Evolutionary conservation across 2,113 vertebrate species (phyloP), one percentile per base, ranked within the genome.

Genomic region (Notarius quadriscutis): DNA sequence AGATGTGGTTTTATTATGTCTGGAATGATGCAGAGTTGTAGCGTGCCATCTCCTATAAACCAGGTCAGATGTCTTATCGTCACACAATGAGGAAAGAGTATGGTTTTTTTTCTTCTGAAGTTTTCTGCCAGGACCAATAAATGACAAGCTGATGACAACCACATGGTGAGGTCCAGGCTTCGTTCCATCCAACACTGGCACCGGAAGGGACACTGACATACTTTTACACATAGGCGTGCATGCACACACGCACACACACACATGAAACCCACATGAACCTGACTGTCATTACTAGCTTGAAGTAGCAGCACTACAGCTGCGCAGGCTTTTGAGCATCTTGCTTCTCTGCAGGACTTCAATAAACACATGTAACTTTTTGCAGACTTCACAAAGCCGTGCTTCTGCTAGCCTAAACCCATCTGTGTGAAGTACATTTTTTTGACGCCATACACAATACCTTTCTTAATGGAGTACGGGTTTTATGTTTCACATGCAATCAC

Each of bases 1-100:
- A 90, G 87, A 90, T 88, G 89, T 83, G 85, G 27, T 87, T 90
- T 87, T 90, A 90, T 88, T 86, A 88, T 84, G 89, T 88, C 89
- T 90, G 77, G 75, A 80, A 75, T 69, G 87, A 88, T 65, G 84
- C 77, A 69, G 69, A 60, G 67, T 72, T 78, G 82, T 60, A 78
- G 51, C 51, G 30, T 50, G 55, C 87, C 89, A 81, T 84, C 41
- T 41, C 67, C 82, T 57, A 83, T 79, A 87, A 88, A 84, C 82
- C 72, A 58, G 80, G 86, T 83, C 84, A 86, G 63, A 80, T 18
- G 78, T 81, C 87, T 86, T 79, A 83, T 75, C 58, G 51, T 50
- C 57, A 86, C 74, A 53, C 78, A 69, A 51, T 82, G 60, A 30
- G 58, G 60, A 87, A 87, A 84, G 67, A 7, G 12, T 0, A 1